Evolutionary conservation across 2,888 invertebrate genomes (phyloP).

Genomic region (Phymatocera aterrima): DNA sequence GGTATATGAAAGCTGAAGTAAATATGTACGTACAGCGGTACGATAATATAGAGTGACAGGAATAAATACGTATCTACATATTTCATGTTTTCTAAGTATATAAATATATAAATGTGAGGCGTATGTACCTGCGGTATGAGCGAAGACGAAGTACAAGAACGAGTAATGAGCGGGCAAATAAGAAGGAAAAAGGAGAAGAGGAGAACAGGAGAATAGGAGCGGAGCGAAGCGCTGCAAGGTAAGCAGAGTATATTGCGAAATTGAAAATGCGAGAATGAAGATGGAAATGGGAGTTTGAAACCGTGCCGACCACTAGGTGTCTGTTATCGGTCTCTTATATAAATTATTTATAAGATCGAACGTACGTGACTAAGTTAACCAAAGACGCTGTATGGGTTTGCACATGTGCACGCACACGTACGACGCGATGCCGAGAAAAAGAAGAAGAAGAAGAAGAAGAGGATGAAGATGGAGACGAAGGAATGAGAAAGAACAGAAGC

Average conservation of each 20-base stretch:
- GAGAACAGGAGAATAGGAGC: background rate
- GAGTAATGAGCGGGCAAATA: background rate
- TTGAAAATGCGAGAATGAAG: slow-evolving; percentile 35
- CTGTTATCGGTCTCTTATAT: slow-evolving; percentile 37
- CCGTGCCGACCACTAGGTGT: slow-evolving; percentile 33
- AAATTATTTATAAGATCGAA: slow-evolving; percentile 38
- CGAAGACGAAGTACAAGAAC: background rate
- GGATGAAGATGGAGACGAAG: background rate
- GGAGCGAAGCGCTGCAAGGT: background rate
- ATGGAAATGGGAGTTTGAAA: slow-evolving; percentile 33
- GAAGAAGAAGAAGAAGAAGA: background rate
- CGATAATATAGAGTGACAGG: too few species aligned
- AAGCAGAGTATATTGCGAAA: slow-evolving; percentile 6
- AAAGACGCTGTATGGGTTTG: background rate
- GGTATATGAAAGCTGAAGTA: background rate
- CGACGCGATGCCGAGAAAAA: background rate
- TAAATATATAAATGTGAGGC: too few species aligned
- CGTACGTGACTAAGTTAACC: slow-evolving; percentile 25
- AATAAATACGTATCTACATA: too few species aligned
- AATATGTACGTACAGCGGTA: too few species aligned
- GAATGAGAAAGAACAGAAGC: too few species aligned
- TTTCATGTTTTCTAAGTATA: too few species aligned
- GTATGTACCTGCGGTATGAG: too few species aligned
- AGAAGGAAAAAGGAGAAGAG: background rate
- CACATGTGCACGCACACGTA: too few species aligned